These are phyloP conservation scores for Psilopogon haemacephalus DNA, from an alignment of 2,113 vertebrate genomes.

Conservation along the genomic window DNA sequence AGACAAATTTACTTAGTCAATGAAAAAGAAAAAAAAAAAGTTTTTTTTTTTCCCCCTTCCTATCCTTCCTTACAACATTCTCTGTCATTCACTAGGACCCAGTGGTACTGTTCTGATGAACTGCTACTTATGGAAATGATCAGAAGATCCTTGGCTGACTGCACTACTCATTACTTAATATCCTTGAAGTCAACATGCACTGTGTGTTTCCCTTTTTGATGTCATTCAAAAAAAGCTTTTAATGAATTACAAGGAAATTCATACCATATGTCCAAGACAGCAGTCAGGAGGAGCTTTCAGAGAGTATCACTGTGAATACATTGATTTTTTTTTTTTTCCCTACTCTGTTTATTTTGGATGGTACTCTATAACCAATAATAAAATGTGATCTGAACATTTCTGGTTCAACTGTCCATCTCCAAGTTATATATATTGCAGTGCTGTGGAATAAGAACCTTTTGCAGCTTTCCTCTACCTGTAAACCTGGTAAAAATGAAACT, in stretches of 20 bases:
- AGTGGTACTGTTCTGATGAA: background rate
- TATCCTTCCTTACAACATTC: background rate
- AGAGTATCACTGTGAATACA: background rate
- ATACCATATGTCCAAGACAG: slow-evolving; percentile 10
- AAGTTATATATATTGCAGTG: background rate
- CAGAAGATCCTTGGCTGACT: background rate
- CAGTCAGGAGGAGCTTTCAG: background rate
- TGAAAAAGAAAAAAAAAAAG: background rate
- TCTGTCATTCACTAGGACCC: background rate
- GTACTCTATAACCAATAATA: background rate
- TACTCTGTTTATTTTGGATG: background rate
- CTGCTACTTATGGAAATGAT: slow-evolving; percentile 20
- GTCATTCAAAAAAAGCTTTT: background rate
- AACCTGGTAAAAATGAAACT: background rate
- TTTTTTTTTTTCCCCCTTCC: rapidly evolving
- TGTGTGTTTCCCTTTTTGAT: background rate
- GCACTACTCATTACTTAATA: background rate
- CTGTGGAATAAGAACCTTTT: background rate
- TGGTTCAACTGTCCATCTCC: background rate
- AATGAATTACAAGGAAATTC: slow-evolving; percentile 22
- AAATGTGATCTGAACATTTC: background rate
- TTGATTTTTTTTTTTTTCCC: background rate
- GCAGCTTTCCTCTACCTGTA: background rate
- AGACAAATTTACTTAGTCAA: background rate
- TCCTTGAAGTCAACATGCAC: background rate